phyloP scores from a whole-genome alignment of 2,113 vertebrate genomes.

The Oxyura jamaicensis region DNA sequence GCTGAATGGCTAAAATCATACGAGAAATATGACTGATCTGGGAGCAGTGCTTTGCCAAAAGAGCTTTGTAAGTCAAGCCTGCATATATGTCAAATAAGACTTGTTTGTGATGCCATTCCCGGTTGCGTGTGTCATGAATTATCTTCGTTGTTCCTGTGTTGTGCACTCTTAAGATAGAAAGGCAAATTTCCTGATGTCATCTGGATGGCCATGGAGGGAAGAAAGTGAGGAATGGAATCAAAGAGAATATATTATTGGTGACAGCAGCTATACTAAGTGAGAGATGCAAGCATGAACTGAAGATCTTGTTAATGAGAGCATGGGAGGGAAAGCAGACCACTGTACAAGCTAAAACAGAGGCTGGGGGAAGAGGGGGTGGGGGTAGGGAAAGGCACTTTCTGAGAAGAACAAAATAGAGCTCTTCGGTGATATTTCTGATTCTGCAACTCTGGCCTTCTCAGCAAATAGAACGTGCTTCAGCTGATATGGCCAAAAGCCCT shows the following conservation, averaged over 20 bases:
- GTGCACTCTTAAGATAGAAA: neutral
- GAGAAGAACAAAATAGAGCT: neutral
- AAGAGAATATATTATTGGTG: constrained; percentile 47
- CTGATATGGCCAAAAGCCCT: neutral
- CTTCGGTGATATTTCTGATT: neutral
- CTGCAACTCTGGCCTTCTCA: neutral
- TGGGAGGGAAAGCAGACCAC: neutral
- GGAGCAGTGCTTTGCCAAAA: neutral
- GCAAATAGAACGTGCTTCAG: neutral
- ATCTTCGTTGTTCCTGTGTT: neutral
- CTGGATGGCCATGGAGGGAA: neutral
- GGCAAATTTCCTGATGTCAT: constrained; percentile 32
- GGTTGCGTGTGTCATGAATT: neutral
- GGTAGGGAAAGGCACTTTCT: neutral
- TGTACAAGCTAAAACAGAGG: fast-evolving
- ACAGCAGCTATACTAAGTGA: neutral
- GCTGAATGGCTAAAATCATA: neutral
- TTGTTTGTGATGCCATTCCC: neutral
- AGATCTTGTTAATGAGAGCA: constrained; percentile 30
- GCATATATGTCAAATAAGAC: neutral
- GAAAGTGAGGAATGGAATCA: constrained; percentile 31
- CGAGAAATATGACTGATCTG: neutral
- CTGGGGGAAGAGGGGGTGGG: neutral
- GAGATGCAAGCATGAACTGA: neutral
- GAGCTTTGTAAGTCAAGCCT: neutral